phyloP scores from a whole-genome alignment of 2,888 invertebrate genomes.

The Ochropleura leucogaster region DNA sequence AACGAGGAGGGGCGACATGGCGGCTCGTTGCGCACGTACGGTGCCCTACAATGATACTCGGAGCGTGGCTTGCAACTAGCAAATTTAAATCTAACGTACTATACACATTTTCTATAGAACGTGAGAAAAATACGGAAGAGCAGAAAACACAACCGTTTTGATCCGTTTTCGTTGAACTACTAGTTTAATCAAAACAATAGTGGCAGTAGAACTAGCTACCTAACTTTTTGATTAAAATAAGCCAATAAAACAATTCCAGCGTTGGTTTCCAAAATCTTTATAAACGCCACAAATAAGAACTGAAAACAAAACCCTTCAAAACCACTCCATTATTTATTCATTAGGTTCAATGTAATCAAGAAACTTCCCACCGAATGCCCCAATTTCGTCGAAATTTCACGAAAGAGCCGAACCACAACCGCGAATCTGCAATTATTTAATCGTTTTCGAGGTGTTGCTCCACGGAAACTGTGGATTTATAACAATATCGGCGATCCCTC shows the following conservation, averaged over 20 bases:
- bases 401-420: constrained; percentile 80
- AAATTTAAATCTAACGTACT: constrained; percentile 64
- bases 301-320: constrained; percentile 70
- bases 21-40: constrained; percentile 69
- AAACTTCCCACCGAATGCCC: constrained; percentile 81
- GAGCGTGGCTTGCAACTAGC: constrained; percentile 61
- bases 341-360: constrained; percentile 82
- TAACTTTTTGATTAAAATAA: constrained; percentile 24
- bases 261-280: constrained; percentile 16
- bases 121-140: constrained; percentile 37
- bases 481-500: constrained; percentile 70
- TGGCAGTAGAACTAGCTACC: not conserved
- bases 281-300: constrained; percentile 63
- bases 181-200: constrained; percentile 3
- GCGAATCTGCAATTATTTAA: constrained; percentile 87
- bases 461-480: constrained; percentile 81
- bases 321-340: constrained; percentile 80
- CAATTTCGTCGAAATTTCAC: constrained; percentile 84
- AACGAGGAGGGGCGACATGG: constrained; percentile 52
- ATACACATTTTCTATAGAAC: constrained; percentile 51
- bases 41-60: constrained; percentile 65
- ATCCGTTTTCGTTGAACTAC: constrained; percentile 1
- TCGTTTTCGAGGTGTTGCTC: constrained; percentile 86
- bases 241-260: constrained; percentile 3
- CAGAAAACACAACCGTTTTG: not conserved